Percentiles rank a stretch among this genome's conserved stretches.
Conservation (phyloP, 2,888 invertebrate species). For the Nemurella pictetii region DNA sequence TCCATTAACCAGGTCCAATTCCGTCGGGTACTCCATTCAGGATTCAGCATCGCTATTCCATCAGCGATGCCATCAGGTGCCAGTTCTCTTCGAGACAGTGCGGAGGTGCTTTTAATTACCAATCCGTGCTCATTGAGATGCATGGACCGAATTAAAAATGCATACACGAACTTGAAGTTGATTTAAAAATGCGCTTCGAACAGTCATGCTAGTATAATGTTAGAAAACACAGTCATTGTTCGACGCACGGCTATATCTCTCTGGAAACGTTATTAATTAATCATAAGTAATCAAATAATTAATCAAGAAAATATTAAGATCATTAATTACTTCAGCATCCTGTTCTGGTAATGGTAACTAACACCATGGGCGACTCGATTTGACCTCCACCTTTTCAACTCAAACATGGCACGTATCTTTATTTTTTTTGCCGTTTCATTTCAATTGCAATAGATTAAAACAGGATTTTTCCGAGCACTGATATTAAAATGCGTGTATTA, state of each 20-base stretch:
- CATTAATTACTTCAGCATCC: slow-evolving; percentile 19
- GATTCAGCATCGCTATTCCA: background rate
- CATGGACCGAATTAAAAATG: background rate
- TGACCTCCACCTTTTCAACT: background rate
- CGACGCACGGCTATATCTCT: background rate
- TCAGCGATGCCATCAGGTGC: background rate
- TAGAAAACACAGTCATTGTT: background rate
- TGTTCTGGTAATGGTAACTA: background rate
- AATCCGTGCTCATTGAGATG: background rate
- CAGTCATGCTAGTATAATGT: background rate
- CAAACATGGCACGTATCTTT: background rate
- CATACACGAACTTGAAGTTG: background rate
- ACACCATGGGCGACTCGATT: background rate
- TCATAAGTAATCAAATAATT: slow-evolving; percentile 28
- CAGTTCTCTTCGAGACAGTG: background rate
- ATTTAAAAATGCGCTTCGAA: background rate
- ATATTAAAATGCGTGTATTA: too few species aligned
- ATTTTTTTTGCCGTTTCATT: background rate
- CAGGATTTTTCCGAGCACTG: too few species aligned
- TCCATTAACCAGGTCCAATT: background rate
- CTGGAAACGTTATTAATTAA: background rate
- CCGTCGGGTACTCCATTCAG: background rate
- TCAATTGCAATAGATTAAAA: background rate
- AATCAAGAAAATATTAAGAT: slow-evolving; percentile 27
- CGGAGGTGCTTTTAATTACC: background rate